Base-by-base conservation (phyloP, 1,140 invertebrate species). In the Belonocnema kinseyi region DNA sequence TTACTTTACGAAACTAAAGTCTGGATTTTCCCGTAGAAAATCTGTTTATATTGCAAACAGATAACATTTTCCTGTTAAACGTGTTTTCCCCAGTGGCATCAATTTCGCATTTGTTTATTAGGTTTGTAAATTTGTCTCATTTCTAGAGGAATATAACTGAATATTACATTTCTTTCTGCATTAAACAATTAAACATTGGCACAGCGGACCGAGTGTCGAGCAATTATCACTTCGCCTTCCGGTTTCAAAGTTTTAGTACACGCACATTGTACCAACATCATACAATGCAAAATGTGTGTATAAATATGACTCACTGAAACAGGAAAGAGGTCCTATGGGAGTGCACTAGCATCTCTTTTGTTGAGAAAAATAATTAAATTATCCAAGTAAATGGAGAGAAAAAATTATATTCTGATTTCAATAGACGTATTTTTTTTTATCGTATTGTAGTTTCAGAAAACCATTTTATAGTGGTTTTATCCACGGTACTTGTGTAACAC, bases 141-240 rank as follows among this genome's bases (percentile, higher is more conserved):
- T 33, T 40, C 1, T 33, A 16, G 26, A 66, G 33, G 5, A 66
- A 46, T 33, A 21, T 7, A 26, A 7, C 13, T 8, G 26, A n/a
- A 66, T 66, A 66, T 66, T 66, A n/a, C 14, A 66, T 66, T 66
- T 66, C 26, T 66, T 66, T 66, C n/a, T 16, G 61, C 46, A 66
- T 40, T 21, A 66, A 26, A 40, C 61, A 66, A 66, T 66, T 66
- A 66, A 66, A 66, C 33, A 66, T 66, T 66, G 61, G 61, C 33
- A 66, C 13, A 66, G 61, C 61, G 61, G 61, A 66, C 61, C 61
- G 61, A 66, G 61, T 66, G 61, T 66, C 61, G 61, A 66, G 61
- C 61, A 66, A 66, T 40, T 66, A 66, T 66, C 26, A 66, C 61
- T 46, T 66, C 40, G 26, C 33, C 61, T 66, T 66, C 61, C 61